These are phyloP conservation scores for Escarpia spicata DNA, from an alignment of 2,888 invertebrate species.

Conservation along the genomic window DNA sequence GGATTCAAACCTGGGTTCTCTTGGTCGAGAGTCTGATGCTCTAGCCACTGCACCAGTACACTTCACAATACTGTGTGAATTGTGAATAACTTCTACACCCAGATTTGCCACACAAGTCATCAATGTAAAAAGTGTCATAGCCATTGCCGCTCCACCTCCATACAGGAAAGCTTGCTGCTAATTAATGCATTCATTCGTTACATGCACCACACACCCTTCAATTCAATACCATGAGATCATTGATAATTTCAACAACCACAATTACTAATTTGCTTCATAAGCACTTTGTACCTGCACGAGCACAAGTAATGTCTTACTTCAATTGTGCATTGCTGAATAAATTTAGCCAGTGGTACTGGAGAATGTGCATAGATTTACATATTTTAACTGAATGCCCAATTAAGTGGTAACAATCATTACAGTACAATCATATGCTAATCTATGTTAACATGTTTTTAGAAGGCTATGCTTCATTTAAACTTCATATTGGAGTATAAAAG, in stretches of 20 bases:
- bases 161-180: too few relatives aligned
- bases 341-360: neutral
- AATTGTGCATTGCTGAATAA: neutral
- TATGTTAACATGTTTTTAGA: neutral
- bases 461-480: neutral
- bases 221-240: neutral
- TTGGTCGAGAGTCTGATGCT: too few relatives aligned
- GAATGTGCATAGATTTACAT: neutral
- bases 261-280: conserved; percentile 12
- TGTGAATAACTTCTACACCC: neutral
- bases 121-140: neutral
- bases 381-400: neutral
- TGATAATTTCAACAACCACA: neutral
- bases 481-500: neutral
- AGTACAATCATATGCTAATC: neutral
- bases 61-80: too few relatives aligned
- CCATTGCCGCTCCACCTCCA: neutral
- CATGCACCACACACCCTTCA: neutral
- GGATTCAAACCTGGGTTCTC: too few relatives aligned
- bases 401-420: neutral
- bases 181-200: too few relatives aligned
- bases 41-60: too few relatives aligned
- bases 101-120: neutral
- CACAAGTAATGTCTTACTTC: neutral
- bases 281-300: neutral